These are phyloP conservation scores for Petrolisthes cinctipes DNA, from an alignment of 2,888 invertebrate genomes.

Conservation along the genomic window DNA sequence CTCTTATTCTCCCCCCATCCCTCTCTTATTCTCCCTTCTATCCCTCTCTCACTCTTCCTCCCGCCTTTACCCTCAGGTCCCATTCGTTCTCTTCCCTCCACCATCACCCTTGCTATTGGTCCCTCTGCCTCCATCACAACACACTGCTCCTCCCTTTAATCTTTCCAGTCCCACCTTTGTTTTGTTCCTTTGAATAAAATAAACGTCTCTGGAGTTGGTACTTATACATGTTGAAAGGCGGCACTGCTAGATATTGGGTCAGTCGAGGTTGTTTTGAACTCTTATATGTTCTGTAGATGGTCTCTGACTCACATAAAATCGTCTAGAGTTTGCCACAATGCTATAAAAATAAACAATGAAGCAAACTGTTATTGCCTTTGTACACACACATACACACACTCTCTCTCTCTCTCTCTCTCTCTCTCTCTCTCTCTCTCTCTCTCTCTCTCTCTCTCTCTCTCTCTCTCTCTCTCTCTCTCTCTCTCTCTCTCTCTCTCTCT, in stretches of 20 bases:
- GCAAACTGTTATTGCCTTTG: too few species aligned
- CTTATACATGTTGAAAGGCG: not conserved
- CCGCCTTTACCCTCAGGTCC: not conserved
- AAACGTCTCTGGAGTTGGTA: not conserved
- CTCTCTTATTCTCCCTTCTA: too few species aligned
- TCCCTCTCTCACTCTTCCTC: not conserved
- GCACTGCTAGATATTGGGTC: too few species aligned
- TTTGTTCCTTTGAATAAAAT: not conserved
- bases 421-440: constrained; percentile 26
- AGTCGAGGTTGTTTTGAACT: too few species aligned
- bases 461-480: constrained; percentile 28
- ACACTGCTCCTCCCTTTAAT: not conserved
- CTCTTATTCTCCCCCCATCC: too few species aligned
- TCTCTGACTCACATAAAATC: too few species aligned
- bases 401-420: constrained; percentile 35
- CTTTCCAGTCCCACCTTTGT: not conserved
- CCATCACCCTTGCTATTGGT: not conserved
- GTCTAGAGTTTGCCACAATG: too few species aligned
- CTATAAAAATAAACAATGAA: too few species aligned
- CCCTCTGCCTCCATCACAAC: not conserved
- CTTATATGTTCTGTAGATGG: too few species aligned
- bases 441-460: constrained; percentile 35
- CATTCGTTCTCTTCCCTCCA: not conserved
- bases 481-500: constrained; percentile 35
- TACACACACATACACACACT: not conserved